Base-by-base conservation (phyloP, 2,797 vertebrate species). In the Epinephelus malabaricus region DNA sequence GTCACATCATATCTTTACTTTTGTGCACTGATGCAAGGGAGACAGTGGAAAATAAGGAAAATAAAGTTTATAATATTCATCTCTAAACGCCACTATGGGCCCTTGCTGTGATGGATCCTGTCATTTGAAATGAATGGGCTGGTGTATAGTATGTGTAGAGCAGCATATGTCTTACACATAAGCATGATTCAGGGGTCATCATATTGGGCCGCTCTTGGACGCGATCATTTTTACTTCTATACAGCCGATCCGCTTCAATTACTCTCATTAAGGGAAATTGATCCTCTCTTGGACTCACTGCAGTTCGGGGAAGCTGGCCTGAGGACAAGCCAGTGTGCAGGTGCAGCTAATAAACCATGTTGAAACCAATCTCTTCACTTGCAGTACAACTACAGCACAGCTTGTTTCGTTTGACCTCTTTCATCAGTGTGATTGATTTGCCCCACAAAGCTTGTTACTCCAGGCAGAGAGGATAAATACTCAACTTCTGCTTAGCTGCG, bases 381-480 rank as follows among this genome's bases (percentile, higher is more conserved):
- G 54, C 71, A 43, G 49, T 60, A 45, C 55, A 65, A 64, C 71
- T n/a, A 15, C n/a, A 69, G 47, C 67, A 46, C 68, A 65, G 69
- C 71, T 69, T 46, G 65, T 86, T 86, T 77, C 8, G 62, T 75
- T 82, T 81, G 77, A 89, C 83, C 74, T 76, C 71, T 50, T 76
- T 82, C 83, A 68, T 79, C 81, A 71, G 49, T n/a, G 34, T 78
- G 53, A 89, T 17, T 85, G 82, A 89, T 82, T 81, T 54, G 14
- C 50, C 45, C 62, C 80, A 66, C 69, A 62, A 66, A 81, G 64
- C 70, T 56, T 73, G 73, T 78, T 66, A 71, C 75, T 65, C 30
- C 5, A 11, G 60, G 23, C 59, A 60, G 9, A 40, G 60, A 59
- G 47, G 38, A 76, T 45, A 38, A 83, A 78, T 27, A 23, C 50